Conservation (phyloP, 2,888 invertebrate genomes). For the Cetonia aurata region DNA sequence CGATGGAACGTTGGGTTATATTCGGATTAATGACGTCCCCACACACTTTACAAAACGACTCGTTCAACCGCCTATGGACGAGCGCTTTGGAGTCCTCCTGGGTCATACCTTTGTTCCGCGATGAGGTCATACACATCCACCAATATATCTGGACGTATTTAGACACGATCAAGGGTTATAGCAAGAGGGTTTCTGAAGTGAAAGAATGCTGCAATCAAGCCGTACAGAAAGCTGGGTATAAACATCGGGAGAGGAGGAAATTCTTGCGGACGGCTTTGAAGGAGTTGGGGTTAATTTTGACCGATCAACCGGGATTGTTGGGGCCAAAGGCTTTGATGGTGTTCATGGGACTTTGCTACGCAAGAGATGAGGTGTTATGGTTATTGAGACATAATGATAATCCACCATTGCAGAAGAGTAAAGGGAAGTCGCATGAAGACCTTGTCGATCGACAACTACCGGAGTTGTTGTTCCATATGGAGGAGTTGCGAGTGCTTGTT, state of each 20-base stretch:
- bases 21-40: conserved; percentile 94
- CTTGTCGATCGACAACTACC: conserved; percentile 96
- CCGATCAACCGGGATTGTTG: conserved; percentile 97
- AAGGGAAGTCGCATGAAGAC: conserved; percentile 88
- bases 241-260: conserved; percentile 95
- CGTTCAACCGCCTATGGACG: conserved; percentile 90
- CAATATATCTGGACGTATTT: conserved; percentile 93
- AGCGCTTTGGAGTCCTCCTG: conserved; percentile 93
- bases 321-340: conserved; percentile 98
- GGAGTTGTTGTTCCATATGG: conserved; percentile 97
- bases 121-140: conserved; percentile 97
- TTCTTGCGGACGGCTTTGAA: conserved; percentile 95
- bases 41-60: conserved; percentile 84
- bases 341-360: conserved; percentile 95
- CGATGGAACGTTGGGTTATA: conserved; percentile 97
- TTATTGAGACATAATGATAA: conserved; percentile 95
- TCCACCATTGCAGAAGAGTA: conserved; percentile 88
- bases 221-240: conserved; percentile 89
- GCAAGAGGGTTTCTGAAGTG: conserved; percentile 93
- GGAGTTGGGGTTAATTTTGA: conserved; percentile 93
- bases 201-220: conserved; percentile 95
- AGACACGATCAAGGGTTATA: conserved; percentile 94
- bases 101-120: conserved; percentile 94
- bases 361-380: conserved; percentile 98
- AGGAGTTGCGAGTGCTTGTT: conserved; percentile 93